phyloP scores from a whole-genome alignment of 64 coral and sea anemone species.

The Platygyra sinensis region DNA sequence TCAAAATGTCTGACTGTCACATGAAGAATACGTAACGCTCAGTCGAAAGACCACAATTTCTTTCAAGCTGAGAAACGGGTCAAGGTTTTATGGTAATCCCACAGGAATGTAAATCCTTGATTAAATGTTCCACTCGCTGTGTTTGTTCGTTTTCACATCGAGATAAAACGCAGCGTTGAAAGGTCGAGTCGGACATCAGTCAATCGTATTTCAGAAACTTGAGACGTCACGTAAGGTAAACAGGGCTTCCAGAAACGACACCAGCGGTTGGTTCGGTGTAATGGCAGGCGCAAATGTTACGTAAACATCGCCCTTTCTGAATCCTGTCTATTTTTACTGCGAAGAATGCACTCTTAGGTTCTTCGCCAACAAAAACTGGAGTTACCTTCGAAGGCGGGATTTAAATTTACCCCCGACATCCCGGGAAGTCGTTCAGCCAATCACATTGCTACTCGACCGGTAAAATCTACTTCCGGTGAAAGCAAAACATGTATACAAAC shows the following conservation, averaged over 20 bases:
- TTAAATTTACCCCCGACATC: constrained; percentile 27
- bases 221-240: constrained; percentile 42
- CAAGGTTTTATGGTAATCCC: neutral
- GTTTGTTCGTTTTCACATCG: constrained; percentile 12
- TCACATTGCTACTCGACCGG: neutral
- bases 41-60: neutral
- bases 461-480: constrained; percentile 28
- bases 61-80: neutral
- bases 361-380: neutral
- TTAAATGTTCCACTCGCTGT: neutral
- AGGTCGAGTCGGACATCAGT: constrained; percentile 9
- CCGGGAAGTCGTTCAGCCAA: constrained; percentile 32
- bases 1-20: constrained; percentile 3
- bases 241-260: neutral
- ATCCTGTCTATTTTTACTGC: neutral
- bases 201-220: constrained; percentile 31
- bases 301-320: neutral
- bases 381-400: neutral
- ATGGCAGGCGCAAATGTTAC: constrained; percentile 9
- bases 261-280: neutral
- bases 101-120: constrained; percentile 3
- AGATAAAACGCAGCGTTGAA: neutral
- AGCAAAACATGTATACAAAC: neutral
- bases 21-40: neutral
- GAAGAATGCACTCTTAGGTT: neutral